Conservation (phyloP, 2,113 vertebrate genomes). For the Mormyrus iriodes region DNA sequence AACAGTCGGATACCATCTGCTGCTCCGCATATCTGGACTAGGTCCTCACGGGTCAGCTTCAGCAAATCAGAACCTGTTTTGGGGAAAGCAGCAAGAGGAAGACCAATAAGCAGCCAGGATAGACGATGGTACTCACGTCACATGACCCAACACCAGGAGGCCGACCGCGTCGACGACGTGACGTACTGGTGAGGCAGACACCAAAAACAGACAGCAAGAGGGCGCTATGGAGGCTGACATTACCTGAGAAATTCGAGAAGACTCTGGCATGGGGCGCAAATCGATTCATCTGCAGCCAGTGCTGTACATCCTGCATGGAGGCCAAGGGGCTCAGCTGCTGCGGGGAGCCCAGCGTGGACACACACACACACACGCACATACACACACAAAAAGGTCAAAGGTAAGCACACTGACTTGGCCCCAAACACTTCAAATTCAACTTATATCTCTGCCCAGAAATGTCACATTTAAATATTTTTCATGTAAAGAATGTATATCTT, state of each 20-base stretch:
- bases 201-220: neutral
- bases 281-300: slow-evolving; percentile 86
- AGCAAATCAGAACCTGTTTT: slow-evolving; percentile 85
- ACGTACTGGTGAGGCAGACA: neutral
- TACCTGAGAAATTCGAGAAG: slow-evolving; percentile 94
- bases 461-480: neutral
- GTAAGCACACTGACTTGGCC: neutral
- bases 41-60: slow-evolving; percentile 85
- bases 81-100: neutral
- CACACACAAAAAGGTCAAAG: neutral
- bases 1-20: slow-evolving; percentile 90
- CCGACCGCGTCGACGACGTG: neutral
- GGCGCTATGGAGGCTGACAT: neutral
- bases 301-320: slow-evolving; percentile 85
- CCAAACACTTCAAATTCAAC: neutral
- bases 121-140: neutral
- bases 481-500: neutral
- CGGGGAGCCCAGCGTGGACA: slow-evolving; percentile 3
- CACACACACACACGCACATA: neutral
- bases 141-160: neutral
- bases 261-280: slow-evolving; percentile 80
- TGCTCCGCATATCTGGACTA: slow-evolving; percentile 88
- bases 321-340: slow-evolving; percentile 84
- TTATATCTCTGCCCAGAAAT: neutral
- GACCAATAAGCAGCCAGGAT: neutral